Base-by-base conservation (phyloP, 2,888 invertebrate species). In the Brenthis ino region DNA sequence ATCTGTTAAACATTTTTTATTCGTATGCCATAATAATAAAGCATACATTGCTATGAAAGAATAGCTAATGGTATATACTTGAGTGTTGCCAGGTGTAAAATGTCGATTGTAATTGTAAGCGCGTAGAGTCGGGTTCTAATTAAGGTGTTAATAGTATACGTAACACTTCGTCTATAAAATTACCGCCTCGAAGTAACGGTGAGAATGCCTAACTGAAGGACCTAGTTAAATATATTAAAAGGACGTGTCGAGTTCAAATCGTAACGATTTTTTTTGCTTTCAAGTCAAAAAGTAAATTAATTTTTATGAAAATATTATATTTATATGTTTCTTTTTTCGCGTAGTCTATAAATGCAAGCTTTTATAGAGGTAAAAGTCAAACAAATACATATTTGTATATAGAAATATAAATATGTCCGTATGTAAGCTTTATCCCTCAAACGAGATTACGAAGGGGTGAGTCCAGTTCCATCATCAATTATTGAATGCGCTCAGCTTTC, bases 391-490 rank as follows among this genome's bases (percentile, higher is more conserved):
- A 13, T 56, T 48, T 43, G 47, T 48, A 54, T 57, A 50, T 53
- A 51, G 54, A 63, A 48, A 13, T 43, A 63, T n/a, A 56, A 37
- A 50, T 67, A 20, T 47, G 58, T 65, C 48, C 57, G 53, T 61
- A 64, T 61, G 68, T 66, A 60, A 13, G 72, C 66, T 57, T 67
- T 65, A 67, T 72, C 73, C 70, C 73, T 74, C 74, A 83, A 28
- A 84, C 79, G 81, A 80, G 88, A 89, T 90, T 88, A 88, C 75
- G 79, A 86, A 87, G 84, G 88, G 86, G 83, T 84, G 88, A 82
- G 82, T 85, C 85, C 84, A 78, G 82, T 82, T 77, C 77, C 79
- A 82, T 80, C 88, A 89, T 90, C 89, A 91, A 91, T 91, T 90
- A 92, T 91, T 83, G 85, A 86, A 82, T 80, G 82, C 82, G 83